Evolutionary conservation across 2,888 invertebrate species (phyloP).

Genomic region (Acrobasis suavella): DNA sequence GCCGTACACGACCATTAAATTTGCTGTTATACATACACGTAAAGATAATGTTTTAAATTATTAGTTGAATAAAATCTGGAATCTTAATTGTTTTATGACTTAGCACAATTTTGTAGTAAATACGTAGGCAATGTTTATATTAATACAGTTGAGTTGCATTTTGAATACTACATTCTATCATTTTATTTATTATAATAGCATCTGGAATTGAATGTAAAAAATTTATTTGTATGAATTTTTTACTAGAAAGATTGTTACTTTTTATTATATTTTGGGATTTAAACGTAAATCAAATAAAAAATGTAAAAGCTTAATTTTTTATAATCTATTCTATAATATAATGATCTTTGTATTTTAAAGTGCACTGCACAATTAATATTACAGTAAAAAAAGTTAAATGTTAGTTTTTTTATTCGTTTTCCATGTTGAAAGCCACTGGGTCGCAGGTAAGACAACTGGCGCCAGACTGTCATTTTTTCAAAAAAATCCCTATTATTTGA

Average conservation of each 20-base stretch:
- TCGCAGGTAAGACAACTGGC: slow-evolving; percentile 16
- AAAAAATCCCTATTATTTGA: slow-evolving; percentile 20
- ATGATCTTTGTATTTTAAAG: too few species aligned
- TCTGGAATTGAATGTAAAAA: background rate
- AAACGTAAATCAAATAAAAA: too few species aligned
- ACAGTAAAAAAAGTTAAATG: background rate
- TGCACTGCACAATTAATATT: background rate
- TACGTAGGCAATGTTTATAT: background rate
- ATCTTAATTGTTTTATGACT: background rate
- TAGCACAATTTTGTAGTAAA: background rate
- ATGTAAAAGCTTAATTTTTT: too few species aligned
- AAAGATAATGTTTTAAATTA: slow-evolving; percentile 15
- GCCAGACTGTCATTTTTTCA: slow-evolving; percentile 16
- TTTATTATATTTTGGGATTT: too few species aligned
- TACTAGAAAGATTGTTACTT: too few species aligned
- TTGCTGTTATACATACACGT: background rate
- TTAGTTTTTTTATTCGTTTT: background rate
- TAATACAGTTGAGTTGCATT: background rate
- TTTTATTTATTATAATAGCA: background rate
- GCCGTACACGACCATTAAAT: too few species aligned
- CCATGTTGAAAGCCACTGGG: background rate
- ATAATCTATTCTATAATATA: too few species aligned
- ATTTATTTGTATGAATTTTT: too few species aligned
- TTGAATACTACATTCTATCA: background rate
- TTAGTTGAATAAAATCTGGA: background rate